phyloP scores from a whole-genome alignment of 1,140 invertebrate species.

The Drosophila kohkoa region DNA sequence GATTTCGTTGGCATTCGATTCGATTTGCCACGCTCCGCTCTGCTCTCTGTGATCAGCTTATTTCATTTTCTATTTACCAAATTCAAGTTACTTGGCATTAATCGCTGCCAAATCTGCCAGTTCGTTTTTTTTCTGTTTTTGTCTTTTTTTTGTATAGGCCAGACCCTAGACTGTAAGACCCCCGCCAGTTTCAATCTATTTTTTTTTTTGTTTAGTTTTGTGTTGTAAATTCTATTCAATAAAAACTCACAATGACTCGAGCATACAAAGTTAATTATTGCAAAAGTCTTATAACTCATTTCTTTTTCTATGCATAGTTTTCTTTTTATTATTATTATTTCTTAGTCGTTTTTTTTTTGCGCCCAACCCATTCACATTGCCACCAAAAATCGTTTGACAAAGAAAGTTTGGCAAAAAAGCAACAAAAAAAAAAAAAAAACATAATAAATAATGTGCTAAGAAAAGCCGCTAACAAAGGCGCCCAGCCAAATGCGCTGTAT shows the following conservation, averaged over 20 bases:
- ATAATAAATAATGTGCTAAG: constrained; percentile 80
- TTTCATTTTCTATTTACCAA: constrained; percentile 34
- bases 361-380: constrained; percentile 31
- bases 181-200: not conserved
- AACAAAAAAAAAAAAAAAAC: constrained; percentile 39
- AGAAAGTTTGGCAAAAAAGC: constrained; percentile 59
- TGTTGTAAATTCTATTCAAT: constrained; percentile 48
- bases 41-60: constrained; percentile 35
- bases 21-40: constrained; percentile 31
- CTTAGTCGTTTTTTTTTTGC: constrained; percentile 26
- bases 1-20: constrained; percentile 34
- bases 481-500: constrained; percentile 48
- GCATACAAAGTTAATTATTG: constrained; percentile 64
- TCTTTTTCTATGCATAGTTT: constrained; percentile 49
- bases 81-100: constrained; percentile 48
- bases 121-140: not conserved
- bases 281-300: constrained; percentile 37
- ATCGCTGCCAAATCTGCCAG: constrained; percentile 47
- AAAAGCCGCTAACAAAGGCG: constrained; percentile 71
- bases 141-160: constrained; percentile 6
- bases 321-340: constrained; percentile 30
- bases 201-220: constrained; percentile 18
- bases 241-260: constrained; percentile 36
- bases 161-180: not conserved
- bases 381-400: constrained; percentile 66